phyloP scores from a whole-genome alignment of 2,113 vertebrate species.

The Hymenochirus boettgeri region DNA sequence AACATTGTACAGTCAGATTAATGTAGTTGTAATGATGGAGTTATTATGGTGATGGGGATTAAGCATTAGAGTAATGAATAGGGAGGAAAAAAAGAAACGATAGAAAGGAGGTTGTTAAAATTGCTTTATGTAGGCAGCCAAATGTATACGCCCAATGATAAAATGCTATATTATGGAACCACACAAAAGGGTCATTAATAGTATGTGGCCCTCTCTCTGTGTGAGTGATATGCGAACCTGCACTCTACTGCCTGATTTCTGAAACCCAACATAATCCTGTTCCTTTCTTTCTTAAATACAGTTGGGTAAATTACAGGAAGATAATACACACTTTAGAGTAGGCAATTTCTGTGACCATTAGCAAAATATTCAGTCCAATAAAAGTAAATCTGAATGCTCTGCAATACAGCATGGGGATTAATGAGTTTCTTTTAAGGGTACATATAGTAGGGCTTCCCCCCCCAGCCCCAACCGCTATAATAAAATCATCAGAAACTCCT shows the following conservation, averaged over 20 bases:
- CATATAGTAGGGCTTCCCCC: no score
- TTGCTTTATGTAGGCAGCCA: constrained; percentile 6
- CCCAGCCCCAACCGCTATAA: no score
- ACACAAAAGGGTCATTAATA: constrained; percentile 11
- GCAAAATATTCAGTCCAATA: no score
- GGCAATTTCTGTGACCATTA: neutral
- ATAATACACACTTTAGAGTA: no score
- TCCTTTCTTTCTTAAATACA: neutral
- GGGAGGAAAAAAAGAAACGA: constrained; percentile 3
- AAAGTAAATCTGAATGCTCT: no score
- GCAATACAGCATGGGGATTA: no score
- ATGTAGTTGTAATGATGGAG: constrained; percentile 34
- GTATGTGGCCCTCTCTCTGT: neutral
- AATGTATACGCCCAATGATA: neutral
- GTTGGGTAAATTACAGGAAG: neutral
- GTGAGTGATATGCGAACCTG: neutral
- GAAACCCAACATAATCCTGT: neutral
- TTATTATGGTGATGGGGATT: constrained; percentile 28
- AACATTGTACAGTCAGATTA: constrained; percentile 33
- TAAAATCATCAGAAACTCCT: no score
- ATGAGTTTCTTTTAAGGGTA: no score
- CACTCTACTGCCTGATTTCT: neutral
- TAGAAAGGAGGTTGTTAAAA: constrained; percentile 13
- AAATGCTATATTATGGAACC: constrained; percentile 4
- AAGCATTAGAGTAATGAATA: constrained; percentile 21